These are phyloP conservation scores for Hartigia nigra DNA, from an alignment of 2,888 invertebrate species.

Conservation along the genomic window DNA sequence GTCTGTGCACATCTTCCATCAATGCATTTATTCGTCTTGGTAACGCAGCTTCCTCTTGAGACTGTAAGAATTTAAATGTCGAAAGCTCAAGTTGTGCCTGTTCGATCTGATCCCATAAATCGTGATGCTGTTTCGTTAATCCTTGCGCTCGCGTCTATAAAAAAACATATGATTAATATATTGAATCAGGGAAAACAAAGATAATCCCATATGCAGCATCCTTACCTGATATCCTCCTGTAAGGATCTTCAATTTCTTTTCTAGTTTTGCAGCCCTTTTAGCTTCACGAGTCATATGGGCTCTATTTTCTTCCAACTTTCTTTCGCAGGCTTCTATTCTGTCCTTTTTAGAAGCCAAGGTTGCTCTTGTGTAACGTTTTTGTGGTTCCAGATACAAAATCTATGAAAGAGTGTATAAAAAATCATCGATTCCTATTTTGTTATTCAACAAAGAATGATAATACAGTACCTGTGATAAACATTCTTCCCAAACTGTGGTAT, in stretches of 20 bases:
- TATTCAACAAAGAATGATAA: constrained; percentile 24
- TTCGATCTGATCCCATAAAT: constrained; percentile 90
- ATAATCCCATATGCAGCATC: not conserved
- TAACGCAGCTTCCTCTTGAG: constrained; percentile 90
- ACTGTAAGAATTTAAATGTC: constrained; percentile 90
- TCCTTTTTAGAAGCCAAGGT: constrained; percentile 97
- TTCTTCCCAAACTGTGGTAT: constrained; percentile 97
- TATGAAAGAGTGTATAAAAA: constrained; percentile 53
- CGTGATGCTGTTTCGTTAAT: constrained; percentile 87
- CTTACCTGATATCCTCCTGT: constrained; percentile 88
- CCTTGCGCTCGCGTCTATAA: constrained; percentile 79
- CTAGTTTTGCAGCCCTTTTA: constrained; percentile 96
- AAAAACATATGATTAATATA: constrained; percentile 22
- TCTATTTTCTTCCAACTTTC: constrained; percentile 91
- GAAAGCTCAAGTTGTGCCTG: constrained; percentile 89
- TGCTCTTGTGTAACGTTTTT: constrained; percentile 92
- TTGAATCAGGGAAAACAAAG: not conserved
- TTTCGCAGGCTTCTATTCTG: constrained; percentile 91
- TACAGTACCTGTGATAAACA: constrained; percentile 84
- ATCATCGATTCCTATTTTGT: not conserved
- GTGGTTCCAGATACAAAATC: constrained; percentile 90
- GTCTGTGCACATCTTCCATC: constrained; percentile 91
- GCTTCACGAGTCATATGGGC: constrained; percentile 97
- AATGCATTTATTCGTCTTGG: constrained; percentile 90
- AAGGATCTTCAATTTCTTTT: constrained; percentile 96